Evolutionary conservation across 2,797 vertebrate species (phyloP), one percentile per base, ranked within the genome.

Genomic region (Hypotaenidia philippensis): DNA sequence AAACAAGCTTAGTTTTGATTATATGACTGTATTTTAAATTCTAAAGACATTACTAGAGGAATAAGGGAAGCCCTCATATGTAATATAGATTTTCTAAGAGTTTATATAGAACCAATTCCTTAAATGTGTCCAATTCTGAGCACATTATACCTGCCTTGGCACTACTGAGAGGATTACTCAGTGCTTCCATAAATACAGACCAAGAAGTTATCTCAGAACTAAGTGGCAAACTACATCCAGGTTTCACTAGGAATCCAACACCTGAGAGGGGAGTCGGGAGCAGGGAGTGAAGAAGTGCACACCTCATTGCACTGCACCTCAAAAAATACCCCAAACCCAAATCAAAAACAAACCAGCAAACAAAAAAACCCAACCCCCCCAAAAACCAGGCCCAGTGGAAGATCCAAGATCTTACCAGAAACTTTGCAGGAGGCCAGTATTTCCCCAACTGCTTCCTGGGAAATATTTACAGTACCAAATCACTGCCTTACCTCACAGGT

Each of bases 151-250:
- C 84, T 95, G 71, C 14, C 87, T 65, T 84, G 82, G 88, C 70
- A 87, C 66, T 89, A 79, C 5, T 76, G 77, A 92, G 89, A 90
- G 55, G 76, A 93, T 94, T 95, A 92, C 80, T 84, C 83, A 72
- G 36, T 87, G 47, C 83, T 96, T 89, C 94, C 87, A 87, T 40
- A 96, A 97, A 95, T n/a, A 79, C 31, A 96, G 70, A 91, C 44
- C 60, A 94, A 95, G 88, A 82, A 53, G 77, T 77, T 87, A 80
- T 57, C 80, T 91, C 93, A 95, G 91, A 85, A 68, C 50, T 63
- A 47, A 83, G 71, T 56, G n/a, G 17, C 44, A 89, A 87, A 84
- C 22, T 49, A 89, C 87, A 92, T 60, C 68, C 4, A 52, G 85
- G 92, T 82, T 95, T 92, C 85, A 86, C 61, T 82, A 94, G 86